Conservation (phyloP, 2,888 invertebrate genomes). For the Ophion costatus region DNA sequence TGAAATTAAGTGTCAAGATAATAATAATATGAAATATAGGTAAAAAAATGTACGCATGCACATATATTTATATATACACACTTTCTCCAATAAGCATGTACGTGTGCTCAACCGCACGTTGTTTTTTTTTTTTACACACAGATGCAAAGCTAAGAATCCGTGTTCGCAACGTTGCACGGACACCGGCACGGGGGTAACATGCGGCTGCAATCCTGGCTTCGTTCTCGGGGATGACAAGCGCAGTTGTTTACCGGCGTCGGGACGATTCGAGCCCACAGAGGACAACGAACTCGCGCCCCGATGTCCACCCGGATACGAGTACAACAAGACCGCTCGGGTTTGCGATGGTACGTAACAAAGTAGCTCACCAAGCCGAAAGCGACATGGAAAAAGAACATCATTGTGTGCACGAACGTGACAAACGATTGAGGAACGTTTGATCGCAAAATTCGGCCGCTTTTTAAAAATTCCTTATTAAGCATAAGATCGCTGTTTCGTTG, state of each 20-base stretch:
- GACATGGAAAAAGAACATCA: neutral
- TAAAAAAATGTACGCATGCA: too few relatives aligned
- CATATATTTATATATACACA: too few relatives aligned
- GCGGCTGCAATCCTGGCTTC: conserved; percentile 90
- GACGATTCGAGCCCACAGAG: conserved; percentile 41
- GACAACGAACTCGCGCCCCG: conserved; percentile 70
- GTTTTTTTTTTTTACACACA: conserved; percentile 43
- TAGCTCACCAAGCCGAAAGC: neutral
- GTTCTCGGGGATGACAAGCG: conserved; percentile 87
- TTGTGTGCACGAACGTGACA: neutral
- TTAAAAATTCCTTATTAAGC: neutral
- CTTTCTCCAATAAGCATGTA: too few relatives aligned
- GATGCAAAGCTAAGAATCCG: conserved; percentile 88
- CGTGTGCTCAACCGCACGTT: neutral
- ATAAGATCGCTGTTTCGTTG: neutral
- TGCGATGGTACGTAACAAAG: conserved; percentile 80
- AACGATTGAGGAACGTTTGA: neutral
- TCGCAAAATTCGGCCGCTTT: neutral
- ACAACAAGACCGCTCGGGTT: conserved; percentile 75
- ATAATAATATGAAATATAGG: too few relatives aligned
- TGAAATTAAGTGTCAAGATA: too few relatives aligned
- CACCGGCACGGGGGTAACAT: conserved; percentile 88
- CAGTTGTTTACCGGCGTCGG: conserved; percentile 85
- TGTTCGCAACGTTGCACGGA: conserved; percentile 91
- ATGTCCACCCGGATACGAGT: conserved; percentile 78